Base-by-base conservation (phyloP, 2,888 invertebrate species). In the Polydrusus tereticollis region DNA sequence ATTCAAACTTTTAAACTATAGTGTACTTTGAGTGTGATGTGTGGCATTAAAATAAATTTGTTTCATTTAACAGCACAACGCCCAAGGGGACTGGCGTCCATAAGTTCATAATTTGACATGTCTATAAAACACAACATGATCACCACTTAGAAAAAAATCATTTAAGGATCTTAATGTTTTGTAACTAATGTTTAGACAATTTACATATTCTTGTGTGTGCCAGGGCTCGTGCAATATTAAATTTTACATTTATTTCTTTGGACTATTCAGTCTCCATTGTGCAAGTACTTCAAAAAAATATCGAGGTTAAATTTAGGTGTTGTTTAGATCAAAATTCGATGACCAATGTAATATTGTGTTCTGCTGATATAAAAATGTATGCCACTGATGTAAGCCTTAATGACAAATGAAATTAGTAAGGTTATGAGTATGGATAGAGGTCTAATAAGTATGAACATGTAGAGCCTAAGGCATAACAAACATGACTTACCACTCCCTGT, bases 401-500 rank as follows among this genome's bases (percentile, higher is more conserved):
- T 55, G 52, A 55, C 23, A 29, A 16, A 55, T 55, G 52, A 29
- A 55, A 1, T 50, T 6, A 14, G 23, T n/a, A 29, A 14, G 23
- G 14, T 23, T 52, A 52, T 36, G 55, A 58, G 1, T 36, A 58
- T 58, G 57, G 16, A 29, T 26, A 52, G 10, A 26, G 45, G 14
- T 20, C 14, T 10, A 45, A 45, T 20, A 7, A 16, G 12, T 38
- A 21, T 58, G 43, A 59, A 26, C 41, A 47, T 62, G 62, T 45
- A 43, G 36, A 60, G 70, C 47, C 47, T 64, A 50, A 52, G 45
- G 66, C 72, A 79, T 77, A 79, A 78, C 76, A 80, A 80, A 81
- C 77, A 78, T 77, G 81, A 83, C 83, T 83, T 82, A 83, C 83
- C 83, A 83, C 82, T 81, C 83, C 83, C 83, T 83, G 83, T 76